Base-by-base conservation (phyloP, 1,140 invertebrate genomes). In the Scaptomyza montana region DNA sequence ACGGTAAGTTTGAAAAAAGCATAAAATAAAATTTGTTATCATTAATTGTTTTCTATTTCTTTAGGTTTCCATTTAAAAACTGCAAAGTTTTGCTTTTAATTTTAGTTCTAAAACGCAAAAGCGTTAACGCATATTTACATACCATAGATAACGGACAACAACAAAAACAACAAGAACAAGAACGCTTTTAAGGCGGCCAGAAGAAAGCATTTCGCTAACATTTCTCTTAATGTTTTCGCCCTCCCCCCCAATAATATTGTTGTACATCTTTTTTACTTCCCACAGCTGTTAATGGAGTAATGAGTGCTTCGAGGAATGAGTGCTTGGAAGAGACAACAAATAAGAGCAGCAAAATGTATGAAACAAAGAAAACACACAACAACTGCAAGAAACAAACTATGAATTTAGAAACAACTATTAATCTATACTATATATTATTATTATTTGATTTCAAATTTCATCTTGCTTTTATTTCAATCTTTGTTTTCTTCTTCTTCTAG, bases 401-500 rank as follows among this genome's bases (percentile, higher is more conserved):
- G 66, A 62, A 63, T 62, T 76, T 69, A 71, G 69, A 78, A 73
- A 47, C 59, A 43, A 43, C 10, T 62, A 68, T 43, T 66, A 21
- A 47, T 73, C 45, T 70, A 66, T 73, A 69, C 64, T 74, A 25
- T 25, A 25, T 25, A 25, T 65, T 68, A 57, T 62, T 75, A 62
- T 21, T 51, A 78, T 71, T 72, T 61, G 21, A 65, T 80, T 80
- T 77, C 21, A 43, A 55, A 55, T 68, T 77, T 75, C 60, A 80
- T 67, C 57, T 82, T 81, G 82, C 76, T 86, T 59, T 59, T 43
- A n/a, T 43, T 86, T 86, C 75, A 71, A 75, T 57, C 70, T 86
- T 86, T 85, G 81, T 87, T 85, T 85, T 85, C 84, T 86, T 89
- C 84, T 89, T 56, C 78, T 86, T 86, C 82, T 86, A 86, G 82